Conservation (phyloP, 2,888 invertebrate genomes). For the Epirrita christyi region DNA sequence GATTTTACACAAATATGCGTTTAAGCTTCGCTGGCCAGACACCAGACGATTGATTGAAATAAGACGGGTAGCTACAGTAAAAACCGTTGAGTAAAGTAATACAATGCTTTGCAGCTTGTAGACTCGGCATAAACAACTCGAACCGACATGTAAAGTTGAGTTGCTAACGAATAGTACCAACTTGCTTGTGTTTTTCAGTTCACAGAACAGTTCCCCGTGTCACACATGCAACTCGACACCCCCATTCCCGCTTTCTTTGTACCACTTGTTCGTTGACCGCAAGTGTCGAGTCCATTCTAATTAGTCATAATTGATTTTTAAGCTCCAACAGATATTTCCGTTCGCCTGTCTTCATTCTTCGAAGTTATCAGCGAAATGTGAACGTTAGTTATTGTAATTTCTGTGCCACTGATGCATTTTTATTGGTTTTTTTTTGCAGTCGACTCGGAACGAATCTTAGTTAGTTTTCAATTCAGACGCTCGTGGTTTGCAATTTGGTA, state of each 20-base stretch:
- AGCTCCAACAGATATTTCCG: slow-evolving; percentile 27
- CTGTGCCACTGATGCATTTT: not conserved
- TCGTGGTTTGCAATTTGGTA: slow-evolving; percentile 40
- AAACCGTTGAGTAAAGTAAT: not conserved
- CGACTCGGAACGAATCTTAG: slow-evolving; percentile 14
- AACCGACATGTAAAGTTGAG: not conserved
- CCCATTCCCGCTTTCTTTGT: slow-evolving; percentile 52
- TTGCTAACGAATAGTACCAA: not conserved
- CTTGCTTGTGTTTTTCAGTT: not conserved
- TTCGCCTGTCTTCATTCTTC: slow-evolving; percentile 23
- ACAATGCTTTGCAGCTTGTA: not conserved
- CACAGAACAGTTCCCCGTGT: slow-evolving; percentile 6
- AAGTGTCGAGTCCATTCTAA: slow-evolving; percentile 51
- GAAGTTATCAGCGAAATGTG: slow-evolving; percentile 22
- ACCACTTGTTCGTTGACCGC: slow-evolving; percentile 52
- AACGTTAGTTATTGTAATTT: slow-evolving; percentile 1
- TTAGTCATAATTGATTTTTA: slow-evolving; percentile 43
- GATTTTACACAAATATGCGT: slow-evolving; percentile 9
- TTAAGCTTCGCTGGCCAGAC: slow-evolving; percentile 11
- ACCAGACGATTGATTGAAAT: slow-evolving; percentile 9
- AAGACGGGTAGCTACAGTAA: not conserved
- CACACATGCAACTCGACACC: slow-evolving; percentile 42
- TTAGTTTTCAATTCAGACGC: slow-evolving; percentile 31
- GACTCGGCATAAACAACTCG: not conserved
- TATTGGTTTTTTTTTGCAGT: not conserved